Evolutionary conservation across 2,888 invertebrate genomes (phyloP), one percentile per base, ranked within the genome.

Genomic region (Temnothorax rugatulus): DNA sequence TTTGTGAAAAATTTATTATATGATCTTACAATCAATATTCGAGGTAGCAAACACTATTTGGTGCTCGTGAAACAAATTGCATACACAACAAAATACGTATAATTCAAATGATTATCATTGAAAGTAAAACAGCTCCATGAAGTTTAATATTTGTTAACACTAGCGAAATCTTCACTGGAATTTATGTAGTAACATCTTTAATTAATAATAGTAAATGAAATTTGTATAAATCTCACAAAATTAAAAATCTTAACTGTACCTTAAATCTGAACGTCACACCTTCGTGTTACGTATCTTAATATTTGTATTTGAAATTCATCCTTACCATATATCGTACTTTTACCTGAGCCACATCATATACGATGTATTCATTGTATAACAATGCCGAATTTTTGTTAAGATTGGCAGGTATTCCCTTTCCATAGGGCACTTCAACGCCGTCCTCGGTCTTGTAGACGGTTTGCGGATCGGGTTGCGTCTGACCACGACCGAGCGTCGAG

Each of bases 301-400:
- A 59, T 82, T 97, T 97, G 95, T 97, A 98, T 87, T 98, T 97
- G 95, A 99, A 99, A 87, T 98, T 97, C 95, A 98, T 96, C 93
- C 97, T 97, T 86, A 99, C 93, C 91, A 99, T 95, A 94, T 99
- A 99, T 93, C 98, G 97, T 86, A 98, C 97, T 91, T 98, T 97
- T 52, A 99, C 97, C 95, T 99, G 99, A 15, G 98, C 98, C 54
- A 98, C 97, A 95, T 99, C 99, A 95, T 99, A 99, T 0, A 99
- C 99, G 95, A 99, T 98, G 93, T 96, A 97, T 95, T 99, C 99
- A 95, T 99, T 99, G 95, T 99, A 99, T 2, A 99, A 95, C 88
- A 99, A 95, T 4, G 95, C 94, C 0, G 95, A 96, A 18, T 95
- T 95, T 84, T 93, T 89, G 0, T 94, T 87, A 0, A 95, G 92